These are phyloP conservation scores for Ypsolopha scabrella DNA, from an alignment of 2,888 invertebrate genomes.

Conservation along the genomic window DNA sequence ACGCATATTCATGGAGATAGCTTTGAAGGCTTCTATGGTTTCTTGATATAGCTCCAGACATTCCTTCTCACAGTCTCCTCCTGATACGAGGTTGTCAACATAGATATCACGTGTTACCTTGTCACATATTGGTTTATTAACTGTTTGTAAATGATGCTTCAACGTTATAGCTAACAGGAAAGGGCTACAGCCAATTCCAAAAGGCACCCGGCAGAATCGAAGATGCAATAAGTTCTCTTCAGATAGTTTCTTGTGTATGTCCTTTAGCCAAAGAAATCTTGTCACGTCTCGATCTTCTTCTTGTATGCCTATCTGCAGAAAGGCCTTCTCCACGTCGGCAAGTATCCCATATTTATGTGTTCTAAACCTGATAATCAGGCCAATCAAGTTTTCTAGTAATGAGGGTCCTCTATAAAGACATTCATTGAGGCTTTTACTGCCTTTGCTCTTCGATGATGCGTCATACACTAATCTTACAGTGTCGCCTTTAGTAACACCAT, in stretches of 20 bases:
- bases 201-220: slow-evolving; percentile 4
- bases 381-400: slow-evolving; percentile 1
- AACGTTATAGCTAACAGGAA: slow-evolving; percentile 2
- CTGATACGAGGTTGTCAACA: no score
- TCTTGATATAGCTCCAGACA: no score
- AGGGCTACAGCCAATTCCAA: slow-evolving; percentile 1
- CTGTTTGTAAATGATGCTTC: neutral
- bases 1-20: no score
- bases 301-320: slow-evolving; percentile 2
- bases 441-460: slow-evolving; percentile 4
- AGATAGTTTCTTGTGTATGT: neutral
- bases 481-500: slow-evolving; percentile 4
- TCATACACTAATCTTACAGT: slow-evolving; percentile 1
- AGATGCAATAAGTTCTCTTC: neutral
- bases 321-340: slow-evolving; percentile 4
- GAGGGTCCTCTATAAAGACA: slow-evolving; percentile 1
- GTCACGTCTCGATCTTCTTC: slow-evolving; percentile 4
- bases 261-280: slow-evolving; percentile 3
- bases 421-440: slow-evolving; percentile 3
- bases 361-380: slow-evolving; percentile 1
- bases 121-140: no score
- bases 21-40: no score
- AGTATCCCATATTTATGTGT: neutral
- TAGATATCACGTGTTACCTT: no score
- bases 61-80: no score